Base-by-base conservation (phyloP, 2,113 vertebrate genomes). In the Myotis lucifugus region DNA sequence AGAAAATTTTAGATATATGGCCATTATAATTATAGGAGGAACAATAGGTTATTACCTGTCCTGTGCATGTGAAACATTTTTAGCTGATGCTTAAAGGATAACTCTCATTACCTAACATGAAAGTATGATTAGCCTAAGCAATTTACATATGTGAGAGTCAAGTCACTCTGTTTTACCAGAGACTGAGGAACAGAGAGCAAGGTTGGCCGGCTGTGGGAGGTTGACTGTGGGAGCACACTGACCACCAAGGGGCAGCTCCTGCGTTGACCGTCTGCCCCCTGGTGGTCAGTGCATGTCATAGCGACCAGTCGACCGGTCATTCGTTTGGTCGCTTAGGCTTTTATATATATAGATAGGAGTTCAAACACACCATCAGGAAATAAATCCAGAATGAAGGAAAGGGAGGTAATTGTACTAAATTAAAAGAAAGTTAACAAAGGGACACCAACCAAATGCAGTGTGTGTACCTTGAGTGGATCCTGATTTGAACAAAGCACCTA, bases 41-140 rank as follows among this genome's bases (percentile, higher is more conserved):
- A 11, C 69, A 92, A 12, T 59, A 82, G 73, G 27, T 78, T 64
- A 74, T 42, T 81, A 48, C 23, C 17, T 94, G 74, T 82, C n/a
- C 61, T 90, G 54, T 34, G 46, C 92, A 92, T 19, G 25, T 66
- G n/a, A 52, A 79, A 95, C 23, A 64, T 19, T 59, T 79, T 76
- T 93, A 90, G 64, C 25, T 92, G 46, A 86, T 83, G 48, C 46
- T 83, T 92, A 83, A 86, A 86, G 52, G 37, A 83, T 32, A 90
- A 6, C 18, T 81, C 40, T 79, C 25, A 59, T 90, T 82, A 69
- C n/a, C 52, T 64, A 89, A 66, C 85, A 86, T 78, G 46, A 91
- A 79, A 95, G 50, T 50, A 91, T 67, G 40, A 59, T 37, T 91
- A 93, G n/a, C 15, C 32, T 34, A 46, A 91, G 50, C 64, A 93